Evolutionary conservation across 1,140 invertebrate species (phyloP), one percentile per base, ranked within the genome.

Genomic region (Zaprionus gabonicus): DNA sequence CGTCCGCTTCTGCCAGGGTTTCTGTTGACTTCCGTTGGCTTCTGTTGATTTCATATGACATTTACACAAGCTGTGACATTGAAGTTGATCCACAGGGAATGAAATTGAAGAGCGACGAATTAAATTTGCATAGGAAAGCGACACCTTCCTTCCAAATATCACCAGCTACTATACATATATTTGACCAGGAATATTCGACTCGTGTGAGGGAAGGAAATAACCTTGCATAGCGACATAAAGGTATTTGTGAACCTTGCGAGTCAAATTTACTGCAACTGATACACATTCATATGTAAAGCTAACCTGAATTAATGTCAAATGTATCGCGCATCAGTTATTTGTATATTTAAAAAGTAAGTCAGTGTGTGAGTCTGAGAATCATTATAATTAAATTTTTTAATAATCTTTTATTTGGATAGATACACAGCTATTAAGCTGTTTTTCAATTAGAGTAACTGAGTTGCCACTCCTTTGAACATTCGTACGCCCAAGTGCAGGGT

Each of bases 31-130:
- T 72, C 31, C 56, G 55, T 65, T 60, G 56, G 28, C 34, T 60
- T 66, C 44, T 60, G 56, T 62, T 69, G 49, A 74, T 70, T 70
- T 38, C 38, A 71, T 71, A 71, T 59, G 58, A 75, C 55, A 76
- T 76, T 71, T 71, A 36, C 59, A 53, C 59, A 71, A 36, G 53
- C 41, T 57, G 25, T 15, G 66, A 56, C 49, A 69, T 49, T 36
- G 23, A 25, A 74, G 46, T 56, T 51, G 58, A 70, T 70, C 58
- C 38, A 9, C 41, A 36, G 55, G 55, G 58, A 71, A 75, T 70
- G 28, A 64, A 58, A 64, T 63, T 38, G 58, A 49, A 49, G 67
- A n/a, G 36, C n/a, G 41, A 62, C 44, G 38, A 46, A 36, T 73
- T 73, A 60, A 73, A 73, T 68, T 67, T 69, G 57, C 49, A 58